Evolutionary conservation across 2,888 invertebrate genomes (phyloP).

Genomic region (Exocentrus adspersus): DNA sequence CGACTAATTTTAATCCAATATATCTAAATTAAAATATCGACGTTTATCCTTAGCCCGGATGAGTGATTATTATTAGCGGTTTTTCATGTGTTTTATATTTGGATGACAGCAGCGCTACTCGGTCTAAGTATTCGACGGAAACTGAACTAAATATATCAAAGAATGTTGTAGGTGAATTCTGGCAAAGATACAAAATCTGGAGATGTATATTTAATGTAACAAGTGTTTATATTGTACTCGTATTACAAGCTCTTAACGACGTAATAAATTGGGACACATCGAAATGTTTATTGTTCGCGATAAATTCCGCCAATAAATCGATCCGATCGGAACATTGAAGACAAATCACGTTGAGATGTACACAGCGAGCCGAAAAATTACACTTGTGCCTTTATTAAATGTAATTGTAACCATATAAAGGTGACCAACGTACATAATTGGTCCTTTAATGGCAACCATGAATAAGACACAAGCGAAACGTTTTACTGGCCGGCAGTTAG

Average conservation of each 20-base stretch:
- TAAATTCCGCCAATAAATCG: background rate
- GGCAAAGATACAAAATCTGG: constrained; percentile 37
- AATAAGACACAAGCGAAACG: no score
- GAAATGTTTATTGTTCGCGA: no score
- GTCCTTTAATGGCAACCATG: no score
- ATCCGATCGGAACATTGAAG: background rate
- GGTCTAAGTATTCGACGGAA: background rate
- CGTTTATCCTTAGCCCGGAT: background rate
- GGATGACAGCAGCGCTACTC: background rate
- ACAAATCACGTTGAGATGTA: no score
- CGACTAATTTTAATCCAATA: no score
- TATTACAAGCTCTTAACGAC: background rate
- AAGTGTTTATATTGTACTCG: background rate
- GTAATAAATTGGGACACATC: no score
- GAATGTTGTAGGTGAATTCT: constrained; percentile 44
- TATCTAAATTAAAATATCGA: no score
- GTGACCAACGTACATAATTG: no score
- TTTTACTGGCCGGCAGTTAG: no score
- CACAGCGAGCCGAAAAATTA: no score
- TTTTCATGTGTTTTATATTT: background rate
- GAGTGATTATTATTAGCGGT: background rate
- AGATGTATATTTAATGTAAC: constrained; percentile 11
- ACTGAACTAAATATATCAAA: constrained; percentile 42
- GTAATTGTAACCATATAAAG: no score
- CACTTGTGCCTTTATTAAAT: no score